Evolutionary conservation across 2,113 vertebrate species (phyloP), one percentile per base, ranked within the genome.

Genomic region (Tylochromis polylepis): DNA sequence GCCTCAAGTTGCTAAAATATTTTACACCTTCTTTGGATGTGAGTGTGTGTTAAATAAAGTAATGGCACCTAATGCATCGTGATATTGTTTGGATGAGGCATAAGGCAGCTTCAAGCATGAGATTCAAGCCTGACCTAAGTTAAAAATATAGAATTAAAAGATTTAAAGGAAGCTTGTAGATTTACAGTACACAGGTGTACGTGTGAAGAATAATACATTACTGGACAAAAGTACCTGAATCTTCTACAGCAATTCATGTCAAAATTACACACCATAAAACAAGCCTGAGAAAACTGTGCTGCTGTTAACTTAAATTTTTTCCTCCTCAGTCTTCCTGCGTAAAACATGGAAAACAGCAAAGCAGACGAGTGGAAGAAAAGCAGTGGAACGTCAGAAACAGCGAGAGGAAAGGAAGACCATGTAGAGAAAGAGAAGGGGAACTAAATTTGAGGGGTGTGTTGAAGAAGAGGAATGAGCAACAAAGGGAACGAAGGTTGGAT

Each of bases 21-120:
- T 75, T 75, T 24, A 20, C 0, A 1, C 41, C 2, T 31, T 10
- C 51, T 55, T 53, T 77, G 14, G 53, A 77, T 34, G 18, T 0
- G 24, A 12, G 15, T 49, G 24, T 14, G 27, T 53, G 27, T 51
- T 53, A 34, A 75, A 75, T 20, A 29, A 8, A 31, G 46, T 53
- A n/a, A 51, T 53, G 51, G 46, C 10, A 77, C 46, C 2, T 34
- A 53, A 77, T 31, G 27, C 6, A 53, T 53, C 20, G 6, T n/a
- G 27, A 77, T 51, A 51, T 77, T 53, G 49, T 43, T 31, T 5
- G 24, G 46, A 51, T 1, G 46, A n/a, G 11, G 4, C 70, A 0
- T 8, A 8, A 8, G 70, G 15, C 70, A 77, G 46, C 2, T 5
- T 31, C 70, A 31, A 8, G 70, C 43, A 51, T 20, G 9, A 29